Conservation (phyloP, 2,797 vertebrate genomes). For the Halcyon smyrnensis region DNA sequence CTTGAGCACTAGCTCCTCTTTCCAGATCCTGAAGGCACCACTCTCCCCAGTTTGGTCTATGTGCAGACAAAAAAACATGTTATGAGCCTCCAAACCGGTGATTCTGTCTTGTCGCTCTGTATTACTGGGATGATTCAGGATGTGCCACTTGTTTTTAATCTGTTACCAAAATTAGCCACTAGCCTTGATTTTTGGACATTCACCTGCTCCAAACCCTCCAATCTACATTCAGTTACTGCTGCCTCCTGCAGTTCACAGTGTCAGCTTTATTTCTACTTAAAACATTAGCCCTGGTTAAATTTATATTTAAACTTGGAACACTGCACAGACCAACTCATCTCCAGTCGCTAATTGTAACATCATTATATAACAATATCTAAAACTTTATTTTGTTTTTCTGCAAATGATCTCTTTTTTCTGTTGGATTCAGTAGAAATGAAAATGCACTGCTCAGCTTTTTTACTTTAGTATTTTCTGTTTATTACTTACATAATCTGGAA, state of each 20-base stretch:
- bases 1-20: background rate
- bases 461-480: background rate
- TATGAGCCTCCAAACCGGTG: background rate
- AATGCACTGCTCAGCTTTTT: background rate
- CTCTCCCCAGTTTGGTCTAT: background rate
- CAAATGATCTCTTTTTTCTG: background rate
- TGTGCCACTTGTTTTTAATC: background rate
- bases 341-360: background rate
- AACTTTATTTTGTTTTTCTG: background rate
- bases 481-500: background rate
- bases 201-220: no score
- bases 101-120: background rate
- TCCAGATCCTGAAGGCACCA: background rate
- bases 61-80: background rate
- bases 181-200: rapidly evolving
- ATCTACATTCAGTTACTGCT: background rate
- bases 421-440: background rate
- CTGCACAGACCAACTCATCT: background rate
- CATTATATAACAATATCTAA: background rate
- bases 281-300: background rate
- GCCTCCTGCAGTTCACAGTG: background rate
- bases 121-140: background rate
- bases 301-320: background rate
- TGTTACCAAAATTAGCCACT: background rate
- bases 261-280: background rate